phyloP scores from a whole-genome alignment of 1,140 invertebrate species.

The Atopsyche davidsoni region DNA sequence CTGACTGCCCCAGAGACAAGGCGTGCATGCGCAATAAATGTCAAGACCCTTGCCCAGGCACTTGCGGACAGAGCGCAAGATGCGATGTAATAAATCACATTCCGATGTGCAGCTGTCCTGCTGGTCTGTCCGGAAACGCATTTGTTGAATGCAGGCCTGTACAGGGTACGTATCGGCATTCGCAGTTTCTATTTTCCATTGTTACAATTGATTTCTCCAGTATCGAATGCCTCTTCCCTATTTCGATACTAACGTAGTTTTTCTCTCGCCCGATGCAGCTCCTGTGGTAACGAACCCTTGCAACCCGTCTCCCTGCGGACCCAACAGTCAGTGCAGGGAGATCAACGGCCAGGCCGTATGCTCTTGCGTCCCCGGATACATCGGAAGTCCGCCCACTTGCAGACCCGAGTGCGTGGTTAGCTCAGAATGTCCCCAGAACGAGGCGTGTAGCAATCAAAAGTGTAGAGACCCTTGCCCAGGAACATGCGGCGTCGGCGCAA shows the following conservation, averaged over 20 bases:
- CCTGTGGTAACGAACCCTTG: conserved; percentile 46
- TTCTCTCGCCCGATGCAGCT: conserved; percentile 9
- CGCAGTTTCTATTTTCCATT: too few species aligned
- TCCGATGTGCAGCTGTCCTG: conserved; percentile 59
- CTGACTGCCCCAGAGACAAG: conserved; percentile 59
- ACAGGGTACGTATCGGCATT: conserved; percentile 37
- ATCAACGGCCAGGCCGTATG: conserved; percentile 52
- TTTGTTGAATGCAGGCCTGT: conserved; percentile 53
- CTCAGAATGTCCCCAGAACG: conserved; percentile 56
- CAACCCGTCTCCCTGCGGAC: conserved; percentile 56
- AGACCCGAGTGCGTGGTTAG: conserved; percentile 58
- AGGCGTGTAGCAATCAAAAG: conserved; percentile 57
- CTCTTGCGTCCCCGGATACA: conserved; percentile 54
- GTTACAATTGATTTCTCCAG: too few species aligned
- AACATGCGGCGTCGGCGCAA: conserved; percentile 55
- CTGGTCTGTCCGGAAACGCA: conserved; percentile 55
- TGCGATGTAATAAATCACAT: conserved; percentile 63
- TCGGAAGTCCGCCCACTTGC: conserved; percentile 59
- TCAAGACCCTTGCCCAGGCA: conserved; percentile 62
- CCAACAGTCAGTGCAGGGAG: conserved; percentile 57
- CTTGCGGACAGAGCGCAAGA: conserved; percentile 59
- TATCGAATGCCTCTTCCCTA: conserved; percentile 17
- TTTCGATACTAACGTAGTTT: not conserved
- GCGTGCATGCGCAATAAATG: conserved; percentile 72
- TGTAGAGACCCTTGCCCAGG: conserved; percentile 61